Evolutionary conservation across 2,113 vertebrate genomes (phyloP).

Genomic region (Serilophus lunatus): DNA sequence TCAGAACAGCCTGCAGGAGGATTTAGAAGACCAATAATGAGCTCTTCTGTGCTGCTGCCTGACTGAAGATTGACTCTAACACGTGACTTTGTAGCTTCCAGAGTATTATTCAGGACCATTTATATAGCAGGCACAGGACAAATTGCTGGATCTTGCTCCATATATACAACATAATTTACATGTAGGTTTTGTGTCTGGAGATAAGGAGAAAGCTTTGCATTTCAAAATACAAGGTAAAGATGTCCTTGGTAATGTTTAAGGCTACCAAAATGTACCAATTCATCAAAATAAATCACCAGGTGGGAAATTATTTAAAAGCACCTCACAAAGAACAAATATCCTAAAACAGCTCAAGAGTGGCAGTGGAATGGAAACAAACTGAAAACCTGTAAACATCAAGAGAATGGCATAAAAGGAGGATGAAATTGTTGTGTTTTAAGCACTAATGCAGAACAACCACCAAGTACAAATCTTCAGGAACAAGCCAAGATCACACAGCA

Average conservation of each 20-base stretch:
- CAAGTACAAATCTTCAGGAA: not conserved
- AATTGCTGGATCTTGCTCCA: not conserved
- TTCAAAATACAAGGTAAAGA: not conserved
- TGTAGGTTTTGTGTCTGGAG: not conserved
- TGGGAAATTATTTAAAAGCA: not conserved
- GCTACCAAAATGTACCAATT: not conserved
- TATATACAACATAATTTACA: not conserved
- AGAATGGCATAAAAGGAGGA: not conserved
- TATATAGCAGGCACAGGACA: not conserved
- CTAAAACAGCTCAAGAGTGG: not conserved
- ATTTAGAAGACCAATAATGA: not conserved
- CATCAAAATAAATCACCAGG: not conserved
- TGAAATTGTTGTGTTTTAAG: not conserved
- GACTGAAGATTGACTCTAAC: not conserved
- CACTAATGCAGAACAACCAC: not conserved
- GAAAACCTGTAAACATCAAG: not conserved
- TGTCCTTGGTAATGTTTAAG: not conserved
- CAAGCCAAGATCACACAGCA: not conserved
- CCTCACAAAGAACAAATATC: not conserved
- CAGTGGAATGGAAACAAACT: not conserved
- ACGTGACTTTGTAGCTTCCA: not conserved
- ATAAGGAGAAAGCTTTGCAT: not conserved
- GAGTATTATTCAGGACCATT: not conserved
- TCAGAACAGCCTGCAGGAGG: not conserved
- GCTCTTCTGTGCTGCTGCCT: not conserved